Conservation (phyloP, 1,140 invertebrate genomes). For the Adelges cooleyi region DNA sequence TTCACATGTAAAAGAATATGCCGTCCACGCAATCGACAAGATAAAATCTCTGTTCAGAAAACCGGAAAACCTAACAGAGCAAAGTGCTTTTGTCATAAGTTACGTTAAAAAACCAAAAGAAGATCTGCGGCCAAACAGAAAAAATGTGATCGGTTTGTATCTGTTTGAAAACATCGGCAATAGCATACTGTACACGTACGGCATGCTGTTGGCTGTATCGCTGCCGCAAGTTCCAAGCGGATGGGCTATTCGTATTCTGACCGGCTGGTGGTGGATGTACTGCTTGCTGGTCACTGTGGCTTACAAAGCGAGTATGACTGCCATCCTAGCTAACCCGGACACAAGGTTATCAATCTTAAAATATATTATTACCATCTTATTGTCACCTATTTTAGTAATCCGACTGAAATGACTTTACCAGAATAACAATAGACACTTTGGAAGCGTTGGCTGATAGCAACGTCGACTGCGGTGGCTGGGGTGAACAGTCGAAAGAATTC, state of each 20-base stretch:
- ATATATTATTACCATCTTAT: neutral
- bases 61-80: neutral
- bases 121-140: neutral
- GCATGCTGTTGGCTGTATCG: slow-evolving; percentile 65
- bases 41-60: neutral
- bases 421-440: slow-evolving; percentile 63
- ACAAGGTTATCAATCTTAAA: slow-evolving; percentile 42
- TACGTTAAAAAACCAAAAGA: slow-evolving; percentile 2
- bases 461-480: slow-evolving; percentile 51
- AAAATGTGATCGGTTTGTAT: slow-evolving; percentile 42
- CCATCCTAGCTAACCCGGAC: slow-evolving; percentile 61
- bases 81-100: neutral
- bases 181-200: slow-evolving; percentile 62
- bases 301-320: slow-evolving; percentile 71
- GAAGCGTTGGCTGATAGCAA: slow-evolving; percentile 50
- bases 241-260: slow-evolving; percentile 63
- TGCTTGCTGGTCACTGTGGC: slow-evolving; percentile 61
- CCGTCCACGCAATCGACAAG: neutral
- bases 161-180: slow-evolving; percentile 55
- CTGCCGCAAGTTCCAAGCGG: slow-evolving; percentile 57
- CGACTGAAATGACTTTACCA: slow-evolving; percentile 36
- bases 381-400: neutral
- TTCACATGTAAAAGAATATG: neutral
- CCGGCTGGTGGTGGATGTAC: slow-evolving; percentile 76
- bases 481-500: slow-evolving; percentile 52